Conservation (phyloP, 2,888 invertebrate species). For the Unio pictorum region DNA sequence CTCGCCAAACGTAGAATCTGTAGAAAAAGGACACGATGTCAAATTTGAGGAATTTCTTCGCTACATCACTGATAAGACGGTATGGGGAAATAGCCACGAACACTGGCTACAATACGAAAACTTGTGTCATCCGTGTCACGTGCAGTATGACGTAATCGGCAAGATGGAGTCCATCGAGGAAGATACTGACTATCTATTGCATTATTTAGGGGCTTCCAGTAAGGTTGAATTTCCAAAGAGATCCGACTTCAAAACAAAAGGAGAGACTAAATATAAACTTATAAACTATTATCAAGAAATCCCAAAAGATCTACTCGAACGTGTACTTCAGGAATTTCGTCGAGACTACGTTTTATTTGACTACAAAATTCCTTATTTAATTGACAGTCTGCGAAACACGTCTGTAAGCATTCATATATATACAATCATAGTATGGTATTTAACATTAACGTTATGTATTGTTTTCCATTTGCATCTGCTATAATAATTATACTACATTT, state of each 20-base stretch:
- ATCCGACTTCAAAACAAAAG: conserved; percentile 68
- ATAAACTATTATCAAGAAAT: conserved; percentile 82
- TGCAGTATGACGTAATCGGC: conserved; percentile 91
- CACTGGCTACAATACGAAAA: conserved; percentile 90
- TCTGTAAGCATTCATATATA: too few relatives aligned
- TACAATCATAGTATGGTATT: too few relatives aligned
- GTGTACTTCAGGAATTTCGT: conserved; percentile 76
- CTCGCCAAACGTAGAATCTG: conserved; percentile 77
- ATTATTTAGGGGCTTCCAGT: conserved; percentile 41
- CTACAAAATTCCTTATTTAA: conserved; percentile 73
- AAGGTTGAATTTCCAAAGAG: conserved; percentile 59
- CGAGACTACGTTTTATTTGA: conserved; percentile 87
- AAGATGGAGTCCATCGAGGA: conserved; percentile 89
- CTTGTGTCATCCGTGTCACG: conserved; percentile 88
- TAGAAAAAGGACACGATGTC: conserved; percentile 81
- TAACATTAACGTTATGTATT: too few relatives aligned
- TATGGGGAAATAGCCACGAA: conserved; percentile 74
- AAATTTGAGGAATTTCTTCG: conserved; percentile 89
- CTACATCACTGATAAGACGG: conserved; percentile 78
- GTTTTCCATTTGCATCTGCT: too few relatives aligned
- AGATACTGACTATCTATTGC: conserved; percentile 78
- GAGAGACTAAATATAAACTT: conserved; percentile 82
- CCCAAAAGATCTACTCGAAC: conserved; percentile 74
- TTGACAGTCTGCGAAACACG: too few relatives aligned
- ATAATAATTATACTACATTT: too few relatives aligned